Conservation (phyloP, 2,888 invertebrate species). For the Plutella xylostella region DNA sequence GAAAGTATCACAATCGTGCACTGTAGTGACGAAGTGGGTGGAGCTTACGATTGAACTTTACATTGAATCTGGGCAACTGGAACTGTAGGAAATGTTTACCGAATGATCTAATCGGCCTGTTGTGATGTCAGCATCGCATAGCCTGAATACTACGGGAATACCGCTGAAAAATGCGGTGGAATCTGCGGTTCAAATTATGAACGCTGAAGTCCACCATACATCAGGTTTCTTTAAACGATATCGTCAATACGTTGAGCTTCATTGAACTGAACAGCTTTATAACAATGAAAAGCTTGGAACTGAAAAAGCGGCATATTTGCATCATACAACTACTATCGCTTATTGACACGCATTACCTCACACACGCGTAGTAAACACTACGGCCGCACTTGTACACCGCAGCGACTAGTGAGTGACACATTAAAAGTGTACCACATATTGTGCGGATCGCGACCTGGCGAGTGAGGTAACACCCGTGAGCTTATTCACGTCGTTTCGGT, state of each 20-base stretch:
- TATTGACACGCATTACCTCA: too few relatives aligned
- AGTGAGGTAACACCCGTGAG: background rate
- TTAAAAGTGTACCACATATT: background rate
- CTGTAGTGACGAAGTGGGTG: slow-evolving; percentile 7
- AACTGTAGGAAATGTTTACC: background rate
- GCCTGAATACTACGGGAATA: slow-evolving; percentile 3
- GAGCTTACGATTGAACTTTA: slow-evolving; percentile 25
- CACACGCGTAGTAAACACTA: too few relatives aligned
- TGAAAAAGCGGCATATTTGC: too few relatives aligned
- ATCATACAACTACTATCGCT: too few relatives aligned
- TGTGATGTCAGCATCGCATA: background rate
- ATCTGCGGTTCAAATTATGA: too few relatives aligned
- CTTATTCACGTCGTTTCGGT: slow-evolving; percentile 7
- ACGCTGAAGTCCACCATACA: too few relatives aligned
- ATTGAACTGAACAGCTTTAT: too few relatives aligned
- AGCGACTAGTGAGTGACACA: background rate
- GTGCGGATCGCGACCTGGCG: background rate
- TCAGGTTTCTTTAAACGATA: too few relatives aligned
- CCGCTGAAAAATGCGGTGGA: background rate
- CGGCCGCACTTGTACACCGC: background rate
- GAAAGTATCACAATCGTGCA: slow-evolving; percentile 1
- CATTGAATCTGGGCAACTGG: slow-evolving; percentile 26
- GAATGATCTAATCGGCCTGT: background rate
- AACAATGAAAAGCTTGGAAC: too few relatives aligned
- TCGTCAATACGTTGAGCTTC: too few relatives aligned